Conservation (phyloP, 2,797 vertebrate species). For the Cyprinella venusta region DNA sequence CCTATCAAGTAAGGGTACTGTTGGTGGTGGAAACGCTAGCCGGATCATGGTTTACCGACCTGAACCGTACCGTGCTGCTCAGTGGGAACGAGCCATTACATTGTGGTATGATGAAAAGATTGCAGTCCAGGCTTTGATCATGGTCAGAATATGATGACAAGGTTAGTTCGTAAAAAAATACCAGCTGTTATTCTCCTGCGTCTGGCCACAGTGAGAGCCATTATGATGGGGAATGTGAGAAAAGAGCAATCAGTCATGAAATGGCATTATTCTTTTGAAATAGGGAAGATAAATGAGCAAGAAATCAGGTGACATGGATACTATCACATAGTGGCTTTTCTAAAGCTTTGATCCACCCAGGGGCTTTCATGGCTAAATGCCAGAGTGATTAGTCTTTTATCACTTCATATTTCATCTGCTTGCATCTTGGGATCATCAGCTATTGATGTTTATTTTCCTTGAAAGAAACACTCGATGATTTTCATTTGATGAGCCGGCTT, state of each 20-base stretch:
- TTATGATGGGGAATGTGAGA: not conserved
- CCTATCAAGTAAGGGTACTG: too few species aligned
- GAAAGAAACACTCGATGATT: not conserved
- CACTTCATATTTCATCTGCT: slow-evolving; percentile 20
- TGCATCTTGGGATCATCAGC: not conserved
- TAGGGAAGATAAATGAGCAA: not conserved
- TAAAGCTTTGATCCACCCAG: slow-evolving; percentile 22
- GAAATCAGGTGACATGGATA: not conserved
- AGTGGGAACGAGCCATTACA: not conserved
- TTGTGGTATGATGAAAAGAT: not conserved
- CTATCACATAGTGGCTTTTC: slow-evolving; percentile 4
- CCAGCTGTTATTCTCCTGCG: not conserved
- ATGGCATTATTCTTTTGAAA: not conserved
- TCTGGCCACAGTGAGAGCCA: not conserved
- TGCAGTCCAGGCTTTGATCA: not conserved
- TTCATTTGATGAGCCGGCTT: not conserved
- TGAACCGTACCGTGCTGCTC: too few species aligned
- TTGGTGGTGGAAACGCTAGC: too few species aligned
- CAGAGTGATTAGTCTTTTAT: slow-evolving; percentile 36
- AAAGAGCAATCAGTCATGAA: slow-evolving; percentile 20
- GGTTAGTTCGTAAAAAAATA: not conserved
- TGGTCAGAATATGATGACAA: not conserved
- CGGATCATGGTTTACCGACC: too few species aligned
- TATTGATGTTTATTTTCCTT: slow-evolving; percentile 18
- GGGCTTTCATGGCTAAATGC: slow-evolving; percentile 39